Evolutionary conservation across 2,113 vertebrate species (phyloP).

Genomic region (Gavia stellata): DNA sequence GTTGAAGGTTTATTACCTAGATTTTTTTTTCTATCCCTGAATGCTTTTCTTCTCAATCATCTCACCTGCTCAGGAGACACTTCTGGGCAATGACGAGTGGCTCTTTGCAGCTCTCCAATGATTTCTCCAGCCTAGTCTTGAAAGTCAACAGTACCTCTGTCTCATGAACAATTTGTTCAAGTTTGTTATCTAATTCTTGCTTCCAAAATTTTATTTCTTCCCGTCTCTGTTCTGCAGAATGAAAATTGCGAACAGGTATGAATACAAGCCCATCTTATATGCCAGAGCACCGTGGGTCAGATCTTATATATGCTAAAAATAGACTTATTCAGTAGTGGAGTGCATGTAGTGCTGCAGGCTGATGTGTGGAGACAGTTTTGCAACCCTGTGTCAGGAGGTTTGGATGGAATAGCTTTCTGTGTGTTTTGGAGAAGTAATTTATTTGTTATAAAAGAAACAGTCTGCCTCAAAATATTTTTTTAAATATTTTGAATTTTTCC

Average conservation of each 20-base stretch:
- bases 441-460: background rate
- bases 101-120: conserved; percentile 76
- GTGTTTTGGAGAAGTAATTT: background rate
- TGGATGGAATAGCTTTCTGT: background rate
- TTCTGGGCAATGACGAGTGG: conserved; percentile 72
- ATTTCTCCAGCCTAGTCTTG: conserved; percentile 76
- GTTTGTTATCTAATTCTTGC: conserved; percentile 82
- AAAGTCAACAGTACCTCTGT: conserved; percentile 73
- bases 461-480: background rate
- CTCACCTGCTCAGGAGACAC: conserved; percentile 86
- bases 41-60: background rate
- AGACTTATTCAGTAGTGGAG: background rate
- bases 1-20: background rate
- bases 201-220: conserved; percentile 87
- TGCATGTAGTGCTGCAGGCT: background rate
- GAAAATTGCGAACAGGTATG: background rate
- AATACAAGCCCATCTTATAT: background rate
- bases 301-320: background rate
- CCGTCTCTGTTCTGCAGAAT: conserved; percentile 79
- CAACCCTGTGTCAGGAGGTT: background rate
- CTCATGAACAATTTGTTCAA: conserved; percentile 79
- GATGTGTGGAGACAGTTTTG: background rate
- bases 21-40: background rate
- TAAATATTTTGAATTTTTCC: background rate
- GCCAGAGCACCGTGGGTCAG: background rate